Conservation (phyloP, 1,140 invertebrate species). For the Prorops nasuta region DNA sequence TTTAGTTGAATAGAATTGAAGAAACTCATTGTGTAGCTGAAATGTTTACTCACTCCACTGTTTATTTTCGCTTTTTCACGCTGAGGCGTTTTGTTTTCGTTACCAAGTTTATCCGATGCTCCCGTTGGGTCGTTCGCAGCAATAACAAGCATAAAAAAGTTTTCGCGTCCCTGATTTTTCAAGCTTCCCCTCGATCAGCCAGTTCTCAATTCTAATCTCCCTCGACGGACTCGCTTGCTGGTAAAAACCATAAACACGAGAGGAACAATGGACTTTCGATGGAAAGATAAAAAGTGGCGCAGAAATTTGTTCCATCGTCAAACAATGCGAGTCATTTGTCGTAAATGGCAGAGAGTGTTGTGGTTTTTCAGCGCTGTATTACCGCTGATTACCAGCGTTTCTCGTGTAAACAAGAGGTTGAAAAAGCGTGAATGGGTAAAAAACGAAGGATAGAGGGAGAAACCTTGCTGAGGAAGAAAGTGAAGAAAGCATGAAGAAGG, state of each 20-base stretch:
- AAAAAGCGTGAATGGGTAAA: neutral
- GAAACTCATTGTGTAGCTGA: constrained; percentile 6
- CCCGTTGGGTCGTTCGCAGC: constrained; percentile 1
- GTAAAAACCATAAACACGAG: neutral
- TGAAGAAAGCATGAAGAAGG: too few species aligned
- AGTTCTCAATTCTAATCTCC: neutral
- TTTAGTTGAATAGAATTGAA: too few species aligned
- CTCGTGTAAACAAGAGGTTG: constrained; percentile 1
- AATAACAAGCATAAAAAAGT: neutral
- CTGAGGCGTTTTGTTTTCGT: neutral
- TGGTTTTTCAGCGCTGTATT: too few species aligned
- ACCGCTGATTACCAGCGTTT: constrained; percentile 4
- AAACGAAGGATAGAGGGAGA: neutral
- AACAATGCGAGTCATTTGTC: too few species aligned
- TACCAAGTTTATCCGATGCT: constrained; percentile 6
- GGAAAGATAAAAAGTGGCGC: neutral
- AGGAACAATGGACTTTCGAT: neutral
- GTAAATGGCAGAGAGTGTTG: too few species aligned
- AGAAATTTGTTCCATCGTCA: too few species aligned
- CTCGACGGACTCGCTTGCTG: neutral
- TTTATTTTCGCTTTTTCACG: neutral
- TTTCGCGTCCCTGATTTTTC: constrained; percentile 14
- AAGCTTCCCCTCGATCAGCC: neutral
- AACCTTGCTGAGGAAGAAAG: neutral
- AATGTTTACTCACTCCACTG: neutral